Evolutionary conservation across 2,797 vertebrate genomes (phyloP).

Genomic region (Neoniphon sammara): DNA sequence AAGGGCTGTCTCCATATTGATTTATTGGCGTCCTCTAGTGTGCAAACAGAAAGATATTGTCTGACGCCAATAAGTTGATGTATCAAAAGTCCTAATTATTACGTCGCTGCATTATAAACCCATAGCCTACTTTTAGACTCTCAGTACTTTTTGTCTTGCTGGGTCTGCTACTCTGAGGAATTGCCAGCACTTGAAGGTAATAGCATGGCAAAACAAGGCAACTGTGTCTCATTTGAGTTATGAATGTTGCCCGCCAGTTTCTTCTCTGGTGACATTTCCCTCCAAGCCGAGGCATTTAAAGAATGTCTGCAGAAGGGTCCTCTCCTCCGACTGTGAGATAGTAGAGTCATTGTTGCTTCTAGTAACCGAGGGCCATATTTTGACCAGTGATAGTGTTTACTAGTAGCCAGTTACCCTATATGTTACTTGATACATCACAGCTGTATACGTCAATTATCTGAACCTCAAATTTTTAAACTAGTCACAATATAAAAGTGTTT

Average conservation of each 20-base stretch:
- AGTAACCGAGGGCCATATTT: background rate
- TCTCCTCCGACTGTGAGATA: background rate
- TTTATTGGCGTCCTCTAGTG: background rate
- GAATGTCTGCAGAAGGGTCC: constrained; percentile 11
- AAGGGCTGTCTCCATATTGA: background rate
- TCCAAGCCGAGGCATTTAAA: constrained; percentile 3
- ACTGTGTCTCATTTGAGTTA: background rate
- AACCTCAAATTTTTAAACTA: background rate
- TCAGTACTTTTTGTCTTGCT: background rate
- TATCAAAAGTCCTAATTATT: too few species aligned
- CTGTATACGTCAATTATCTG: background rate
- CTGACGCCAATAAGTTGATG: too few species aligned
- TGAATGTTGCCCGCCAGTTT: background rate
- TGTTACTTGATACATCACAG: background rate
- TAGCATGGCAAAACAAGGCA: background rate
- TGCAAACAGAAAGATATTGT: too few species aligned
- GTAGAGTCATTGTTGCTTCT: constrained; percentile 15
- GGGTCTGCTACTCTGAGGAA: background rate
- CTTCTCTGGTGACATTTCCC: constrained; percentile 18
- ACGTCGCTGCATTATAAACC: too few species aligned
- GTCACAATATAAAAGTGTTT: background rate
- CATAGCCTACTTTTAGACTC: background rate
- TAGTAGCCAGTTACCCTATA: background rate
- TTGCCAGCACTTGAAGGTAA: background rate
- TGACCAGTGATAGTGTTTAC: background rate